Conservation (phyloP, 53 echinoderm and acorn worm species). For the Hippasteria phrygiana region DNA sequence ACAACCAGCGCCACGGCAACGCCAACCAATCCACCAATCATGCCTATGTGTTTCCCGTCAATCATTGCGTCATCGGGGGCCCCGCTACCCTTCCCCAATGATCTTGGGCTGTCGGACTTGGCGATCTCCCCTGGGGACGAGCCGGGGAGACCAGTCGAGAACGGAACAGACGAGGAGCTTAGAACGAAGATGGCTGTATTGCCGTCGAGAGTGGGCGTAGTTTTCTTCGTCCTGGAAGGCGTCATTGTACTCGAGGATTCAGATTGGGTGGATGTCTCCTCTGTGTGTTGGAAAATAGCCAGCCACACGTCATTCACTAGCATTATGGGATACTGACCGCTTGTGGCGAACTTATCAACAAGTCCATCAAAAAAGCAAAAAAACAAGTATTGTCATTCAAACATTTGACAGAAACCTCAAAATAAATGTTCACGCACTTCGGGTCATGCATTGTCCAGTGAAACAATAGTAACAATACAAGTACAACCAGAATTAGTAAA, state of each 20-base stretch:
- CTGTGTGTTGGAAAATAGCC: neutral
- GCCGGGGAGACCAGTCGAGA: neutral
- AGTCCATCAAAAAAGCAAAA: neutral
- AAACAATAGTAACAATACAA: too few relatives aligned
- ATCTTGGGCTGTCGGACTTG: neutral
- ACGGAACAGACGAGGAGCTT: neutral
- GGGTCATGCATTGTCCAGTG: too few relatives aligned
- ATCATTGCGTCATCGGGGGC: neutral
- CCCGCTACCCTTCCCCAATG: neutral
- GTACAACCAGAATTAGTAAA: too few relatives aligned
- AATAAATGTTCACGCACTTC: too few relatives aligned
- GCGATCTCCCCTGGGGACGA: slow-evolving; percentile 9
- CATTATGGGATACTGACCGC: neutral
- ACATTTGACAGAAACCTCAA: too few relatives aligned
- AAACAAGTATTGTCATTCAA: too few relatives aligned
- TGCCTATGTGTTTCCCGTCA: neutral
- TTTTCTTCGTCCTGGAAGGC: neutral
- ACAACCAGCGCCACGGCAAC: slow-evolving; percentile 34
- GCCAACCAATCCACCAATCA: slow-evolving; percentile 46
- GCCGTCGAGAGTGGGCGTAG: neutral
- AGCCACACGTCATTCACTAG: too few relatives aligned
- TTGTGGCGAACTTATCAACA: neutral
- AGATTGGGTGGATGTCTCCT: neutral
- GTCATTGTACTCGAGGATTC: neutral
- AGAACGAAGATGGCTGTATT: neutral